Percentiles rank a stretch among this genome's conserved stretches.
Evolutionary conservation across 1,140 invertebrate species (phyloP).

Genomic region (Octopus bimaculoides): DNA sequence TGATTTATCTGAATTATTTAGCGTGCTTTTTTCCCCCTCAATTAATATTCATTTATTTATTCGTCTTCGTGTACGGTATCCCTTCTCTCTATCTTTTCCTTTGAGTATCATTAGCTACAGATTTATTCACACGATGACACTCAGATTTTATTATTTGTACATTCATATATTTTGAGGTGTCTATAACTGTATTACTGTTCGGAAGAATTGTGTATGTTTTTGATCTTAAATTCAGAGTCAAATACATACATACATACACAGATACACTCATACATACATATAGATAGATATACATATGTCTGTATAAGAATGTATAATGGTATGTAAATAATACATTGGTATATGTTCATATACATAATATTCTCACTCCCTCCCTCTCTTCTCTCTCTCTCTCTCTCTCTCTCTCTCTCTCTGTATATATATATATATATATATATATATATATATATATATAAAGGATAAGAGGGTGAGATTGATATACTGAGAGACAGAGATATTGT

Average conservation of each 20-base stretch:
- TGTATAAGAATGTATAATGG: not conserved
- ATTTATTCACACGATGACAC: not conserved
- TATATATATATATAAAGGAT: too few species aligned
- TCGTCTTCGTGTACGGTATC: not conserved
- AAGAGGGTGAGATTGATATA: too few species aligned
- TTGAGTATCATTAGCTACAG: not conserved
- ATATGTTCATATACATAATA: too few species aligned
- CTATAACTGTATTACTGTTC: not conserved
- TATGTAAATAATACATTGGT: too few species aligned
- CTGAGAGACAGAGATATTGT: too few species aligned
- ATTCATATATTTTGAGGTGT: not conserved
- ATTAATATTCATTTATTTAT: too few species aligned
- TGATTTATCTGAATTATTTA: too few species aligned
- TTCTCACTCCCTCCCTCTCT: too few species aligned
- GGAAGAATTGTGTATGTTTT: not conserved
- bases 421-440: too few species aligned
- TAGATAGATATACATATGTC: not conserved
- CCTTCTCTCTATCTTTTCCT: not conserved
- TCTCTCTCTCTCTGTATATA: too few species aligned
- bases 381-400: too few species aligned
- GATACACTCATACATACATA: not conserved
- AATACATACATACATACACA: not conserved
- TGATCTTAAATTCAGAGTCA: not conserved
- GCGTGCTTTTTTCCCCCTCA: too few species aligned
- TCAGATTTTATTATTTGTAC: not conserved